Evolutionary conservation across 2,888 invertebrate species (phyloP), one percentile per base, ranked within the genome.

Genomic region (Pelosia muscerda): DNA sequence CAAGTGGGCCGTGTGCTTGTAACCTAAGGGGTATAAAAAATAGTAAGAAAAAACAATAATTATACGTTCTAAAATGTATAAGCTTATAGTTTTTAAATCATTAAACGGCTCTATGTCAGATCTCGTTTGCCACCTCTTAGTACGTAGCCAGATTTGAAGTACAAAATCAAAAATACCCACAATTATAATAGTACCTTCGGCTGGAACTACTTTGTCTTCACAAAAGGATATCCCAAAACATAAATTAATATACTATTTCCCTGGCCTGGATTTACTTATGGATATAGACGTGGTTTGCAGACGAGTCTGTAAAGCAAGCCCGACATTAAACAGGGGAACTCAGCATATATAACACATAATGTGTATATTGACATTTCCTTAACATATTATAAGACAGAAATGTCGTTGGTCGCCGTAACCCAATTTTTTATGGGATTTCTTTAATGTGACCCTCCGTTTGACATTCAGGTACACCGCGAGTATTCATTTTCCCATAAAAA

Each of bases 321-420:
- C 38, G 23, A 62, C 49, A 62, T 42, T 22, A 66, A 53, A 61
- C 15, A 57, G 25, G 49, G 66, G 49, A 42, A 59, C 22, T 28
- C 31, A 23, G 23, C 26, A 28, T 55, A 42, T 55, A 42, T 25
- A 31, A 49, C 31, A 63, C n/a, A 25, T 25, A 26, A 59, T 26
- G 53, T 49, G 53, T 60, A 55, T 55, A 67, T 34, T 81, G 80
- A 75, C 80, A 81, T 81, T 81, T 79, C 9, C 61, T 65, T 75
- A 80, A 75, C 73, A 75, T 75, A 78, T 54, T 49, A 54, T 68
- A 80, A 75, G 64, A 79, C 78, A 80, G 74, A 79, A 79, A 79
- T 79, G 78, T 76, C 80, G 68, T 73, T 71, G 65, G 75, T 74
- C 65, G 77, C 69, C 59, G 71, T 60, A 64, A 66, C 72, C 75